Base-by-base conservation (phyloP, 1,140 invertebrate species). In the Hormaphis cornu region DNA sequence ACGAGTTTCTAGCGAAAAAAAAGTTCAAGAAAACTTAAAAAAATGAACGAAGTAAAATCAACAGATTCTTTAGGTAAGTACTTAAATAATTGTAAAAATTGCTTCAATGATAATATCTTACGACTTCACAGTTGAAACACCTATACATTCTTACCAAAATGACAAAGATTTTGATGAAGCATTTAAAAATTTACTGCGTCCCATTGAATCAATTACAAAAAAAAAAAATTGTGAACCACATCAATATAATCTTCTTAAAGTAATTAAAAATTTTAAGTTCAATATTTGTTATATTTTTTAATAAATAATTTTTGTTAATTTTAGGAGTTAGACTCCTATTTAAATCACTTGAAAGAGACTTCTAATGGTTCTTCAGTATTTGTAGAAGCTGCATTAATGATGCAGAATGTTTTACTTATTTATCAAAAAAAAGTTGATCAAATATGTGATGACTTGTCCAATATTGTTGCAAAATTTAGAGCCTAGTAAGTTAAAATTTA, bases 351-450 rank as follows among this genome's bases (percentile, higher is more conserved):
- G 9, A 61, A 22, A 50, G 56, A 66, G 40, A 18, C 37, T 14
- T 44, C 30, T 16, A 77, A 79, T 9, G 70, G 72, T 2, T 76
- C 76, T 6, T 78, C 80, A 77, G 81, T 82, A 70, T 82, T 82
- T 78, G 80, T 80, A 52, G 78, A 82, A 72, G 81, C 81, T 54
- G 81, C 81, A 18, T 74, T 82, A 70, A 72, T 82, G n/a, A 78
- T 82, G 63, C 81, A 82, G 74, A 79, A 79, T 40, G 79, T 80
- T 59, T 77, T 80, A 12, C 77, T 77, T 73, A 78, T 82, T n/a
- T 82, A 82, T 72, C 80, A 80, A 72, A 80, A 79, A 73, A 81
- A 81, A 76, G 79, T 81, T 69, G 80, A 81, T 71, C 78, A 80
- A 72, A 71, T 81, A 8, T 80, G 79, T 73, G 73, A 75, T 28